Evolutionary conservation across 2,888 invertebrate genomes (phyloP), one percentile per base, ranked within the genome.

Genomic region (Yponomeuta evonymella): DNA sequence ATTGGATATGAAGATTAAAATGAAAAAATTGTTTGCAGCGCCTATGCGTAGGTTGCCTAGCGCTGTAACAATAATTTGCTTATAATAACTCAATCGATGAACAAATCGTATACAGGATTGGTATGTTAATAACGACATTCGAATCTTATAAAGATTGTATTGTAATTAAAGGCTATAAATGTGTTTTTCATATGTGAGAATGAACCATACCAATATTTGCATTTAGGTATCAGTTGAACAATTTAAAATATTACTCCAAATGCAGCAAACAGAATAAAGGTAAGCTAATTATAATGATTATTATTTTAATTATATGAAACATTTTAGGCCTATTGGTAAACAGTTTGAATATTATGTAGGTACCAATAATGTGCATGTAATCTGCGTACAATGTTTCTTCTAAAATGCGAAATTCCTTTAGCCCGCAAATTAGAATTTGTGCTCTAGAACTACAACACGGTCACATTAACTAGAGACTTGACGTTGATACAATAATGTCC

Each of bases 71-170:
- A 69, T 51, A 69, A 69, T 69, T 69, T 48, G 48, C 51, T 48
- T 11, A 69, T 69, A 69, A 51, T 69, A 69, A 69, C 68, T 69
- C 48, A 69, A 69, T 69, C 48, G 68, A 11, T 69, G 30, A 51
- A 9, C 68, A 51, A 67, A 33, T 66, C 36, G 33, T 30, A 9
- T 30, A 29, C 64, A 11, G 30, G 64, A 64, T 64, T 64, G n/a
- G 6, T 23, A 64, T 29, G 23, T 64, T 64, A 64, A 64, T 64
- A 30, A 30, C 64, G 2, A 58, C 51, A 15, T 58, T 58, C 12
- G 51, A 15, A 58, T 58, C 15, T 15, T 58, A 58, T 15, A 58
- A 58, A 58, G 3, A 58, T 58, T 58, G 51, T 58, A 15, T 58
- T 9, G 51, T 58, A 58, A 58, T 58, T 58, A 15, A 58, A 15